phyloP scores from a whole-genome alignment of 2,888 invertebrate species.

The Drosophila fungiperda region DNA sequence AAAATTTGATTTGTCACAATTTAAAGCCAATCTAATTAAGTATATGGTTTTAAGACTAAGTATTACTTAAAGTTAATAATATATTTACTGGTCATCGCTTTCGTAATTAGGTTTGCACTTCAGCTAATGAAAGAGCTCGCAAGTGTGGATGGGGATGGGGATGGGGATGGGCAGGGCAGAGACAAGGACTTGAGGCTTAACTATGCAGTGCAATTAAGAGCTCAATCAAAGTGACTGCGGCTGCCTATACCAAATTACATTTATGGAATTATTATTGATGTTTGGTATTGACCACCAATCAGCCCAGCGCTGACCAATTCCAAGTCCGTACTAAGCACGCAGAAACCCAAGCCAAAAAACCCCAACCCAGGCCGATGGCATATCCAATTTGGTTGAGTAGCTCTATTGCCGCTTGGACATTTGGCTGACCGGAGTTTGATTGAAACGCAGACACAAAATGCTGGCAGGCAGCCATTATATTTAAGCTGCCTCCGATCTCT shows the following conservation, averaged over 20 bases:
- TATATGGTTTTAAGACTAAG: not conserved
- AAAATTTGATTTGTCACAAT: not conserved
- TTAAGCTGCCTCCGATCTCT: constrained; percentile 71
- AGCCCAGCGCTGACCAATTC: constrained; percentile 37
- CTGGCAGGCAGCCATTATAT: constrained; percentile 78
- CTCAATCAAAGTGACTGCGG: constrained; percentile 75
- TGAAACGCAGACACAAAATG: constrained; percentile 71
- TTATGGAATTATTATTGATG: constrained; percentile 80
- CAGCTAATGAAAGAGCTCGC: constrained; percentile 61
- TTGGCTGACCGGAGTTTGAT: constrained; percentile 68
- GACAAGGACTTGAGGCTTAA: constrained; percentile 57
- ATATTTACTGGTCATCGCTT: not conserved
- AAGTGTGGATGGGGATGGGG: constrained; percentile 8
- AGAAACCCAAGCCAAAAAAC: constrained; percentile 26
- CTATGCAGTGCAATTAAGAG: constrained; percentile 77
- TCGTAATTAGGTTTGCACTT: constrained; percentile 47
- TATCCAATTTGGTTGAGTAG: constrained; percentile 79
- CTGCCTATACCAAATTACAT: constrained; percentile 70
- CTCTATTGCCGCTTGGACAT: constrained; percentile 56
- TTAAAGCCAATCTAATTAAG: not conserved
- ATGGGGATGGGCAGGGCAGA: not conserved
- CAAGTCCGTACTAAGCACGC: constrained; percentile 19
- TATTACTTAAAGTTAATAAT: not conserved
- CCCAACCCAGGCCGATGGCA: constrained; percentile 46
- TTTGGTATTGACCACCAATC: constrained; percentile 74